Evolutionary conservation across 2,888 invertebrate species (phyloP), one percentile per base, ranked within the genome.

Genomic region (Lepidocyrtinus sp.): DNA sequence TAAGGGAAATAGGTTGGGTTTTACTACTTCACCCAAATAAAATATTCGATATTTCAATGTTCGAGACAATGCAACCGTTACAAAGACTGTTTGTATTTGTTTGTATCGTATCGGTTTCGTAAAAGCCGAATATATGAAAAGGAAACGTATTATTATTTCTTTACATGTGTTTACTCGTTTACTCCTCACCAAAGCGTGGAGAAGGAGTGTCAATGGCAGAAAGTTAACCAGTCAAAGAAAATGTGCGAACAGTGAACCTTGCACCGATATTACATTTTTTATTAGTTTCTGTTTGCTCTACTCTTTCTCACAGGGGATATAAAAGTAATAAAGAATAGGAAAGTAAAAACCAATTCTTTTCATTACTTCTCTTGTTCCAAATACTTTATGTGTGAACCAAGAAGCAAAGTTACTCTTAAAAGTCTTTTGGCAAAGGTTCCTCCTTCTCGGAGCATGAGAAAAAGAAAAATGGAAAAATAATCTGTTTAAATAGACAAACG

Each of bases 361-460:
- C 25, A 27, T 62, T 71, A 19, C 46, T 72, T 63, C 27, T 46
- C 63, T 70, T 70, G 61, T 70, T 61, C 61, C 36, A 36, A 36
- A n/a, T n/a, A n/a, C n/a, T n/a, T n/a, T n/a, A n/a, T n/a, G n/a
- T n/a, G n/a, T n/a, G n/a, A n/a, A n/a, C n/a, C n/a, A n/a, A n/a
- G n/a, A n/a, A n/a, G n/a, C n/a, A n/a, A n/a, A n/a, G n/a, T n/a
- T n/a, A n/a, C n/a, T n/a, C n/a, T n/a, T n/a, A n/a, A n/a, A n/a
- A 36, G 36, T 36, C 36, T 36, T 36, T 36, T 36, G 36, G 36
- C 36, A 36, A 36, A 36, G 12, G 36, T 36, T 36, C 36, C 36
- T 7, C 36, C 5, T 7, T 7, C n/a, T 36, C 5, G 5, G 12
- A 36, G 36, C 36, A 36, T 12, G 36, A 36, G 12, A 36, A 36